Evolutionary conservation across 2,113 vertebrate species (phyloP).

Genomic region (Strix uralensis): DNA sequence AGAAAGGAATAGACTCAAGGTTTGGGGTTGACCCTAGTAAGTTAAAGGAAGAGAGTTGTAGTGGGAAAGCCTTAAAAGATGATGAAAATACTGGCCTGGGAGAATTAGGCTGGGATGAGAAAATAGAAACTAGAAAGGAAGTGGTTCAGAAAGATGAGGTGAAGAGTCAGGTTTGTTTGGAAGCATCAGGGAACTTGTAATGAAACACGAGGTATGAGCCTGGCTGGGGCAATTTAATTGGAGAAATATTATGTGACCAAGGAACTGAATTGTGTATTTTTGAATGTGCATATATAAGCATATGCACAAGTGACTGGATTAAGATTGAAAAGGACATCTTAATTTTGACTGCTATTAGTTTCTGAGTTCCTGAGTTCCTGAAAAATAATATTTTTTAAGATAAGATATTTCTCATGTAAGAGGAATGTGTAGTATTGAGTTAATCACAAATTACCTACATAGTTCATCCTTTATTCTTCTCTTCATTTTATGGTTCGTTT

Average conservation of each 20-base stretch:
- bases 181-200: not conserved
- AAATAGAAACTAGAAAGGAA: not conserved
- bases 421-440: not conserved
- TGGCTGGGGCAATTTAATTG: not conserved
- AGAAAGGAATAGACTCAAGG: not conserved
- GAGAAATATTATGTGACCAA: not conserved
- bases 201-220: not conserved
- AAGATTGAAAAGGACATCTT: not conserved
- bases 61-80: not conserved
- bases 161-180: not conserved
- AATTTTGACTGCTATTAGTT: not conserved
- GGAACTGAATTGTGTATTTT: not conserved
- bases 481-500: not conserved
- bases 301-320: not conserved
- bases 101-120: not conserved
- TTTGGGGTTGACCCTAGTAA: not conserved
- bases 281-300: not conserved
- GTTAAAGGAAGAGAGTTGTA: not conserved
- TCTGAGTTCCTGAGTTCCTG: not conserved
- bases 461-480: not conserved
- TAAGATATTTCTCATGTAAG: not conserved
- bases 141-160: not conserved
- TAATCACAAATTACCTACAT: not conserved
- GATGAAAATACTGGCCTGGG: not conserved
- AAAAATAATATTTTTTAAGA: not conserved